Percentiles rank a stretch among this genome's conserved stretches.
Conservation (phyloP, 2,797 vertebrate genomes). For the Sciurus carolinensis region DNA sequence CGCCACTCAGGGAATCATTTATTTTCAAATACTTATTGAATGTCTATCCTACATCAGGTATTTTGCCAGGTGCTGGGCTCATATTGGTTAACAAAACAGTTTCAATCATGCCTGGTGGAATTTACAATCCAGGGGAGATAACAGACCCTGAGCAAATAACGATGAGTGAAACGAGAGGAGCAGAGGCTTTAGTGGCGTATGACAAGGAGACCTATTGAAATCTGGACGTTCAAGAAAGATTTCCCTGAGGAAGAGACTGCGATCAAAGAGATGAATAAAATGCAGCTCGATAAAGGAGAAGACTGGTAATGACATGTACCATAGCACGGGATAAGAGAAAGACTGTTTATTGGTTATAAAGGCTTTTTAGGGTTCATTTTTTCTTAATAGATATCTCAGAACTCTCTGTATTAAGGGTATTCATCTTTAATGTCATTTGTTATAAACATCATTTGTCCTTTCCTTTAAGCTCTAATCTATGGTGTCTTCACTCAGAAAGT, state of each 20-base stretch:
- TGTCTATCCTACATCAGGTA: slow-evolving; percentile 4
- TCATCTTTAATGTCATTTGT: slow-evolving; percentile 51
- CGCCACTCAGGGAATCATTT: slow-evolving; percentile 37
- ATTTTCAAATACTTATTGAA: slow-evolving; percentile 48
- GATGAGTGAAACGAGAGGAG: not conserved
- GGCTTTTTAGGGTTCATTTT: not conserved
- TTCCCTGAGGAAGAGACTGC: slow-evolving; percentile 19
- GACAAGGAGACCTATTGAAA: not conserved
- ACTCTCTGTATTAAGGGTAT: slow-evolving; percentile 23
- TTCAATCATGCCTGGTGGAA: slow-evolving; percentile 38
- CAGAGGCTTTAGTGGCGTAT: not conserved
- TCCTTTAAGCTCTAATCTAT: not conserved
- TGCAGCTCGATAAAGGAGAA: not conserved
- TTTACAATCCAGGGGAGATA: not conserved
- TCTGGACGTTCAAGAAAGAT: not conserved
- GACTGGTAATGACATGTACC: not conserved
- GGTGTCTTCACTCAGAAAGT: slow-evolving; percentile 13
- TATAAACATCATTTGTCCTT: slow-evolving; percentile 28
- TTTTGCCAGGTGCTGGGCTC: slow-evolving; percentile 56
- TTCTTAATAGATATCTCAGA: slow-evolving; percentile 55
- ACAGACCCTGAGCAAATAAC: not conserved
- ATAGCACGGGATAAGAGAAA: not conserved
- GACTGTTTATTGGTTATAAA: not conserved
- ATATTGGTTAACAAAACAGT: slow-evolving; percentile 49
- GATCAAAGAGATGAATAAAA: not conserved